Base-by-base conservation (phyloP, 2,113 vertebrate species). In the Cololabis saira region DNA sequence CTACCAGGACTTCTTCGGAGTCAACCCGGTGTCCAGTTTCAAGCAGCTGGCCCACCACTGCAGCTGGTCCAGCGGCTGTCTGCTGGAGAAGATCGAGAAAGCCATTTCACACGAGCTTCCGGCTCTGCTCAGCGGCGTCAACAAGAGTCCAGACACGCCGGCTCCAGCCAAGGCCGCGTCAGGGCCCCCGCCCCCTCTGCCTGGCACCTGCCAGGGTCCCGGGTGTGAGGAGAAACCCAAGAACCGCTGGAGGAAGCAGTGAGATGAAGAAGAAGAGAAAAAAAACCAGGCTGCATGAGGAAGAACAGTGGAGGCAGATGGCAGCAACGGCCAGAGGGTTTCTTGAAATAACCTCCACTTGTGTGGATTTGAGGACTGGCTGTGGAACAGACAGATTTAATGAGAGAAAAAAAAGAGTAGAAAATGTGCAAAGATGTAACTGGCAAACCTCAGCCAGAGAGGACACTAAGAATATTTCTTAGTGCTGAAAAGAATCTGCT, bases 1-100 rank as follows among this genome's bases (percentile, higher is more conserved):
- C 69, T 99, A 99, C 75, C 96, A 97, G 86, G 97, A 99, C 90
- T 99, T 99, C 91, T 99, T 99, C 51, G 97, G 96, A 14, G 94
- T 99, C 65, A 99, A 98, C 78, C 94, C 96, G 3, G 90, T 98
- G 24, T 94, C 91, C 70, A 89, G 89, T 81, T 98, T 99, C 89
- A 98, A 98, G 91, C 95, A 95, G 76, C 94, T 99, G 1, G 96
- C 95, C 22, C 90, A 93, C 63, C 97, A 96, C 87, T 99, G 97
- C 84, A 96, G 96, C 83, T 99, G 97, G 90, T 95, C 94, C 74
- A 92, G 95, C 12, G 96, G 96, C 9, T 99, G 98, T 68, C 94
- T 96, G 76, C 90, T 99, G 62, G 97, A 98, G 73, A 98, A 96
- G 92, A 94, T 99, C 0, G 98, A 99, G 89, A 95, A 87, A 74